Evolutionary conservation across 2,888 invertebrate species (phyloP).

Genomic region (Cantharis nigra): DNA sequence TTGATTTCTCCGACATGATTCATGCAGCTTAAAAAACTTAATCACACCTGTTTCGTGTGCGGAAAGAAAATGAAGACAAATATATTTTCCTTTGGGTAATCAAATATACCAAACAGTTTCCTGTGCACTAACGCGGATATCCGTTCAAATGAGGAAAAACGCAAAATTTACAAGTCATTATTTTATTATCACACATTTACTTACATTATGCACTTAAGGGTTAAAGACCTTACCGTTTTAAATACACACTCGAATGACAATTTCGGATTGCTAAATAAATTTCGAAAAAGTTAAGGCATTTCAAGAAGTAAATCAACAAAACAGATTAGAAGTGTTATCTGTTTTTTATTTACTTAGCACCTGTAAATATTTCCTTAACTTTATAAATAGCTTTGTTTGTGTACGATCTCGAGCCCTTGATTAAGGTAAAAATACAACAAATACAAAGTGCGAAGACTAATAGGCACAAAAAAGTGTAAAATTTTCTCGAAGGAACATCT

Average conservation of each 20-base stretch:
- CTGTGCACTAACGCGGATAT: neutral
- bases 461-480: neutral
- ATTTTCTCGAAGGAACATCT: neutral
- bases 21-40: neutral
- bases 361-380: neutral
- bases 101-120: neutral
- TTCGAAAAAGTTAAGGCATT: neutral
- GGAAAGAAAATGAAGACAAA: neutral
- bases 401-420: neutral
- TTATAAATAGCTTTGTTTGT: neutral
- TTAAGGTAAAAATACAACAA: neutral
- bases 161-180: neutral
- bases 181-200: neutral
- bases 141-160: neutral
- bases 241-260: neutral
- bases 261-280: neutral
- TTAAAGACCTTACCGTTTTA: neutral
- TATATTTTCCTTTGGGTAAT: neutral
- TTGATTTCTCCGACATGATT: constrained; percentile 19
- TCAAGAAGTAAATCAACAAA: neutral
- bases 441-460: neutral
- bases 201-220: neutral
- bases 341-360: neutral
- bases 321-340: neutral
- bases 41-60: constrained; percentile 13